phyloP scores from a whole-genome alignment of 2,888 invertebrate species.

The Sphaerophoria rueppellii region DNA sequence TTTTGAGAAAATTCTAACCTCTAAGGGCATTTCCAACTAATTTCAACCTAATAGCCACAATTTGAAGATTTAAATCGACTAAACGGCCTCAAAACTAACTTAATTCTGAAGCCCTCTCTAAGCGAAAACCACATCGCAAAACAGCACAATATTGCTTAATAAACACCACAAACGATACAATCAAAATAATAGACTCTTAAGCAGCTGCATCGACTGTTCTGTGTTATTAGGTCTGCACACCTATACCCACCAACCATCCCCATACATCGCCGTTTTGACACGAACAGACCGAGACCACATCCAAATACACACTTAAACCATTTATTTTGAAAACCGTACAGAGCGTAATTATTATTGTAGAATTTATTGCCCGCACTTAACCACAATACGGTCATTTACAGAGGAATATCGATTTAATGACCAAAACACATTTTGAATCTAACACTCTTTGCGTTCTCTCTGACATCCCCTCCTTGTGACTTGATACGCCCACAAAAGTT shows the following conservation, averaged over 20 bases:
- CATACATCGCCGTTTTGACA: not conserved
- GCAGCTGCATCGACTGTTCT: constrained; percentile 56
- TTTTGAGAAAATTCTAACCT: too few relatives aligned
- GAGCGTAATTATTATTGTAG: constrained; percentile 59
- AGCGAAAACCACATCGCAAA: not conserved
- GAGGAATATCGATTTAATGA: constrained; percentile 68
- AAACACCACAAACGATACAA: constrained; percentile 53
- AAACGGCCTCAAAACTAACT: not conserved
- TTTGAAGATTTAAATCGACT: not conserved
- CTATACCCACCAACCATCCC: not conserved
- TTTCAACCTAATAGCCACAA: not conserved
- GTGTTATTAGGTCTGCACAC: not conserved
- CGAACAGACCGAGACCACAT: constrained; percentile 12
- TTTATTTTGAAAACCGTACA: constrained; percentile 54
- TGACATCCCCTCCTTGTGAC: not conserved
- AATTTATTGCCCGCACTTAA: constrained; percentile 65
- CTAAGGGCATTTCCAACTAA: not conserved
- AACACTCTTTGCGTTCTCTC: not conserved
- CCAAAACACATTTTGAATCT: constrained; percentile 48
- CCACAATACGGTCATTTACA: constrained; percentile 64
- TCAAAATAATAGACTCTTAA: constrained; percentile 61
- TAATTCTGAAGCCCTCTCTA: not conserved
- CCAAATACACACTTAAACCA: constrained; percentile 47
- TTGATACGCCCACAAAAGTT: too few relatives aligned
- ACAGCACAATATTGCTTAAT: constrained; percentile 15